phyloP scores from a whole-genome alignment of 1,140 invertebrate species.

The Coptotermes formosanus region DNA sequence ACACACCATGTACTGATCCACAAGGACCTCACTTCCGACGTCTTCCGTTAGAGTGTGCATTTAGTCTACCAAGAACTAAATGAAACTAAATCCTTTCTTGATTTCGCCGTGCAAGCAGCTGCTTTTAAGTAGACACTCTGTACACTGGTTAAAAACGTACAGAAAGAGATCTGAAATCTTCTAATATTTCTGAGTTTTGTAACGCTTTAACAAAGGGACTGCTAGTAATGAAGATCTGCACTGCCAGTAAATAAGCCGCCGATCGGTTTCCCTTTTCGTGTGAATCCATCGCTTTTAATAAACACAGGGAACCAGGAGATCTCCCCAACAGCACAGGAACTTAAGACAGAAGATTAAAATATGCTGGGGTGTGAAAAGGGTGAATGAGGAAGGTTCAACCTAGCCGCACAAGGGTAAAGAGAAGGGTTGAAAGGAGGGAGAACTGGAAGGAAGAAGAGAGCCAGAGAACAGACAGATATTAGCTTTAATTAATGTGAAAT shows the following conservation, averaged over 20 bases:
- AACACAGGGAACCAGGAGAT: background rate
- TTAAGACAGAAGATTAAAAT: background rate
- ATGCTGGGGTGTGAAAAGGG: background rate
- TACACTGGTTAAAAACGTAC: too few species aligned
- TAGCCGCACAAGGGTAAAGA: background rate
- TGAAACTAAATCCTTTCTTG: too few species aligned
- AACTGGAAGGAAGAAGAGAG: background rate
- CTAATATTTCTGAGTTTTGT: background rate
- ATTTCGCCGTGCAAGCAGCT: too few species aligned
- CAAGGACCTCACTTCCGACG: too few species aligned
- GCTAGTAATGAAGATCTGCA: too few species aligned
- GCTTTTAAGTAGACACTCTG: too few species aligned
- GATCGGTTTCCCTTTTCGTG: background rate
- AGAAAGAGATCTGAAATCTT: background rate
- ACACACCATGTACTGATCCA: too few species aligned
- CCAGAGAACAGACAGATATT: background rate
- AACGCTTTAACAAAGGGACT: background rate
- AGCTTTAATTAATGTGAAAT: conserved; percentile 17
- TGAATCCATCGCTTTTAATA: background rate
- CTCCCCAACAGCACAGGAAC: background rate
- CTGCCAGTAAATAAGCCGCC: background rate
- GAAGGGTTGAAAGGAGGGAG: background rate
- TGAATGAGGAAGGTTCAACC: background rate
- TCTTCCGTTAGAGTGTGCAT: too few species aligned
- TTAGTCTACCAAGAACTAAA: too few species aligned